Evolutionary conservation across 2,113 vertebrate species (phyloP), one percentile per base, ranked within the genome.

Genomic region (Lethenteron camtschaticum): DNA sequence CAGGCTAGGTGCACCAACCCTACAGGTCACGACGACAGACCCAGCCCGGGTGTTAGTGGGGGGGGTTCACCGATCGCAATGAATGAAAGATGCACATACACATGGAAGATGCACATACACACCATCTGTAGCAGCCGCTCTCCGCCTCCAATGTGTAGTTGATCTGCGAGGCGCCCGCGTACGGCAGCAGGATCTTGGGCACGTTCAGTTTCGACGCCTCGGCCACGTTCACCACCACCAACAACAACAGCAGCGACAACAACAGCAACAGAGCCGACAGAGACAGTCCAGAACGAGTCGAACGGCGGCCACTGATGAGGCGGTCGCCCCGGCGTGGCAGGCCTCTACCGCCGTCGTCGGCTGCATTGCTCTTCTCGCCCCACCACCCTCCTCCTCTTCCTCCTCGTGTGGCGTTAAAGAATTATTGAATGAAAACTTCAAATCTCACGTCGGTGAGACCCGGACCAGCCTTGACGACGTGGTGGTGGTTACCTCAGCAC

Each of bases 91-190:
- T 13, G 59, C 12, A 16, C 59, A 63, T 63, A 16, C 59, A 63
- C 59, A 3, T 13, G 16, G 1, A 16, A 14, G 63, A 24, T n/a
- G 10, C 56, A 9, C 68, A 11, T 74, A 81, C 88, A 89, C 78
- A 96, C 92, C 92, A 95, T 81, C 82, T 84, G 79, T 94, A 96
- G 79, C 90, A 96, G 69, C 92, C 92, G 55, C 87, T 86, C 9
- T 85, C 89, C 12, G 86, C 86, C 75, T 92, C 87, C 80, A 95
- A 73, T 3, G 88, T 90, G 80, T 87, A 95, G 82, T 87, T 87
- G 57, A 92, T 87, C 70, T 78, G 81, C 55, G 88, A 87, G 70
- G 80, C 76, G 70, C 87, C 82, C 16, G 87, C 81, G 70, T 88
- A 85, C 9, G 92, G 92, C 8, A 96, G 77, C 75, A 96, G 75